Base-by-base conservation (phyloP, 2,888 invertebrate species). In the Megamerina dolium region DNA sequence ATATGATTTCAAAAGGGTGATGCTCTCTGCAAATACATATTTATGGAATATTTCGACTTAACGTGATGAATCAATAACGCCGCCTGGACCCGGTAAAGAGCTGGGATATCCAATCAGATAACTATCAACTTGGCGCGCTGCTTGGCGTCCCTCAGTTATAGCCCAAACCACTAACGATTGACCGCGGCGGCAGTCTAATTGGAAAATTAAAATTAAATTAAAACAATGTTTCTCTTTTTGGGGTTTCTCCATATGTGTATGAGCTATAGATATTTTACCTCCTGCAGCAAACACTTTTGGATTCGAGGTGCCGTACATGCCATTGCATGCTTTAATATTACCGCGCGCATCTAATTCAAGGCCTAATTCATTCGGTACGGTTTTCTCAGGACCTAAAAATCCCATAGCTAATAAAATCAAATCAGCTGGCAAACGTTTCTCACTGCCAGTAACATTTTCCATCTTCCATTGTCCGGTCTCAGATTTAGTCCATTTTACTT, bases 131-230 rank as follows among this genome's bases (percentile, higher is more conserved):
- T 92, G 88, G 32, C 94, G 77, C 12, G 99, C 99, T 8, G 95
- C 96, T 73, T 94, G 96, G n/a, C 99, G 79, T 2, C 99, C 99
- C 71, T 99, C 99, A 0, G 90, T 79, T 52, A 99, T 99, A 16
- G 97, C 99, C 92, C 96, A 97, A 8, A 99, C 99, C 4, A 99
- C 95, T 44, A 99, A 76, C 0, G 96, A 96, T 68, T 99, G 99
- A n/a, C 99, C 99, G 57, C 97, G 83, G 26, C 95, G 86, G 69
- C 97, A 99, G 77, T 99, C 99, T 92, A 37, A 16, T 37, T 13
- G 4, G 10, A 31, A 4, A 26, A 29, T 29, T 12, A 29, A 10
- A 38, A 34, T 3, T 14, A 43, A 32, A 27, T 13, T 18, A 27
- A 10, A 34, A 35, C 30, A 27, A 39, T 13, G n/a, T 32, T 36